Evolutionary conservation across 2,797 vertebrate genomes (phyloP).

Genomic region (Nyctibius grandis): DNA sequence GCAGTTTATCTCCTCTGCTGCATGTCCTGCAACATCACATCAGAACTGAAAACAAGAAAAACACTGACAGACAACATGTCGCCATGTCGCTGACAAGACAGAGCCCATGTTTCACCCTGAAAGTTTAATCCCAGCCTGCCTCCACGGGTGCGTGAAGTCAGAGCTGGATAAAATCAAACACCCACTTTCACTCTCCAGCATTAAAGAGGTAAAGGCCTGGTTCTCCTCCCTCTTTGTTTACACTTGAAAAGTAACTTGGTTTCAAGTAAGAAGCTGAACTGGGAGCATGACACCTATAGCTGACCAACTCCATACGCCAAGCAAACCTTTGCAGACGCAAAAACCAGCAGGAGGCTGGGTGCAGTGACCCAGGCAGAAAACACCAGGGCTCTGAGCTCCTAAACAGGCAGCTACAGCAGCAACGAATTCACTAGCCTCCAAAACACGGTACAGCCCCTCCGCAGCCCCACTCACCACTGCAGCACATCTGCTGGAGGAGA

Average conservation of each 20-base stretch:
- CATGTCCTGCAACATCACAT: background rate
- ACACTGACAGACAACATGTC: background rate
- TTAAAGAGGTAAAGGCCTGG: background rate
- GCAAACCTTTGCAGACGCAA: background rate
- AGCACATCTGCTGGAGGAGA: background rate
- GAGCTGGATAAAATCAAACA: background rate
- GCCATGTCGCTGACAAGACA: background rate
- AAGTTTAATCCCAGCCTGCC: background rate
- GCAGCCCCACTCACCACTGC: background rate
- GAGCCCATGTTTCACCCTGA: background rate
- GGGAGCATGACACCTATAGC: rapidly evolving
- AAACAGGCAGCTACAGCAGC: background rate
- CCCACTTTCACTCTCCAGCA: background rate
- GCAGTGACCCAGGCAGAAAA: background rate
- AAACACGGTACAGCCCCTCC: background rate
- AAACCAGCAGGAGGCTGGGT: background rate
- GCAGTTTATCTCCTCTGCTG: background rate
- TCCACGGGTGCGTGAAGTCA: background rate
- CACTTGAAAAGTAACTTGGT: background rate
- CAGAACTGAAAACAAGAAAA: background rate
- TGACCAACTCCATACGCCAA: background rate
- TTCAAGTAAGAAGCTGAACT: background rate
- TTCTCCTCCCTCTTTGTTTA: background rate
- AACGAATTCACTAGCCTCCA: background rate
- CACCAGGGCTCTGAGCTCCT: background rate